These are phyloP conservation scores for Pagetopsis macropterus DNA, from an alignment of 2,797 vertebrate species.

Conservation along the genomic window DNA sequence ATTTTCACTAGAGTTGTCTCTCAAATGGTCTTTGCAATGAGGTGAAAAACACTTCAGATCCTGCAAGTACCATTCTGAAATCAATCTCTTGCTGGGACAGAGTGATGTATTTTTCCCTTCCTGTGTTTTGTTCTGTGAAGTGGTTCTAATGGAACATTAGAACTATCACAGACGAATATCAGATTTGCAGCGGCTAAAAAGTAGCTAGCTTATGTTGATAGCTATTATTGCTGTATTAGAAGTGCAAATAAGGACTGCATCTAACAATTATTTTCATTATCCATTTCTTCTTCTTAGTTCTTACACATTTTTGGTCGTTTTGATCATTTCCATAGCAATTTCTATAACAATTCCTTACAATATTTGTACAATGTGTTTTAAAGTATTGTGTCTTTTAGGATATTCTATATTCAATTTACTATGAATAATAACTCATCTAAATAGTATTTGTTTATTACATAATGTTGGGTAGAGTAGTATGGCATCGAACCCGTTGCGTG, in stretches of 20 bases:
- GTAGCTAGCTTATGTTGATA: neutral
- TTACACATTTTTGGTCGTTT: neutral
- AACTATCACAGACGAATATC: neutral
- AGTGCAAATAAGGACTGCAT: neutral
- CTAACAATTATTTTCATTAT: neutral
- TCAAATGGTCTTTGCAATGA: constrained; percentile 36
- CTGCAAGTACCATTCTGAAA: constrained; percentile 42
- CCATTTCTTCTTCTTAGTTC: neutral
- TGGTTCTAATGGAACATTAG: neutral
- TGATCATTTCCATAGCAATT: no score
- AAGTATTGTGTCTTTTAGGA: no score
- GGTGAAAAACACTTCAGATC: constrained; percentile 43
- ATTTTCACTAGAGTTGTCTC: constrained; percentile 45
- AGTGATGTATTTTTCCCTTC: neutral
- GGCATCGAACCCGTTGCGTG: neutral
- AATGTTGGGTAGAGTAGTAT: neutral
- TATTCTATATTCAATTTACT: neutral
- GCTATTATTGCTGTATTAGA: neutral
- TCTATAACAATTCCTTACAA: no score
- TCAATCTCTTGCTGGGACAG: constrained; percentile 10
- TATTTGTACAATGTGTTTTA: no score
- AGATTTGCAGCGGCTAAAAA: neutral
- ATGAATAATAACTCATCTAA: neutral
- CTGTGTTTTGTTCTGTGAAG: constrained; percentile 4
- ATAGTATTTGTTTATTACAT: neutral